Percentiles rank a stretch among this genome's conserved stretches.
phyloP scores from a whole-genome alignment of 1,140 invertebrate genomes.

The Drosophila lowei region DNA sequence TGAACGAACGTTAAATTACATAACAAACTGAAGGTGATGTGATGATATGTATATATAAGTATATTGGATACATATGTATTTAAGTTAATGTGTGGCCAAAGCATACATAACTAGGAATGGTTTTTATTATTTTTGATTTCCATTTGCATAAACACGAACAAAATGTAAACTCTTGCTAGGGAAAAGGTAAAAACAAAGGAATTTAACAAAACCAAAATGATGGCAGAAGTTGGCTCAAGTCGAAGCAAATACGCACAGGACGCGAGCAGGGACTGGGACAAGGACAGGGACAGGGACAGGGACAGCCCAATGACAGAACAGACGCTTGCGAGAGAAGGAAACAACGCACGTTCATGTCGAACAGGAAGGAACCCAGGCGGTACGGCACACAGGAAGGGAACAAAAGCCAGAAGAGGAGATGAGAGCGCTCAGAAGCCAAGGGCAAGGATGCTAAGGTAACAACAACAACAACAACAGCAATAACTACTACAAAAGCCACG shows the following conservation, averaged over 20 bases:
- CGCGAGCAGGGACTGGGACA: conserved; percentile 22
- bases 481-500: conserved; percentile 63
- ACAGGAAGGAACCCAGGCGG: conserved; percentile 69
- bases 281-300: background rate
- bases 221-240: conserved; percentile 23
- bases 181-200: conserved; percentile 1
- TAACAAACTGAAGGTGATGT: too few relatives aligned
- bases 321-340: conserved; percentile 45
- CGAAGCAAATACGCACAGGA: conserved; percentile 50
- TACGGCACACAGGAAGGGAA: conserved; percentile 70
- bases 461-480: conserved; percentile 56
- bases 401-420: conserved; percentile 33
- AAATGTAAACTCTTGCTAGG: conserved; percentile 18
- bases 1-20: too few relatives aligned
- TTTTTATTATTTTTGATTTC: conserved; percentile 55
- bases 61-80: too few relatives aligned
- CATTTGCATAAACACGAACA: conserved; percentile 8
- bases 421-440: conserved; percentile 37
- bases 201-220: conserved; percentile 8
- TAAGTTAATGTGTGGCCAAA: too few relatives aligned
- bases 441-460: conserved; percentile 70
- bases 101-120: background rate
- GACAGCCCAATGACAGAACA: conserved; percentile 49
- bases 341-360: conserved; percentile 73
- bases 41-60: too few relatives aligned